Percentiles rank a stretch among this genome's conserved stretches.
These are phyloP conservation scores for Gallinago jamesoni DNA, from an alignment of 2,113 vertebrate species.

Conservation along the genomic window DNA sequence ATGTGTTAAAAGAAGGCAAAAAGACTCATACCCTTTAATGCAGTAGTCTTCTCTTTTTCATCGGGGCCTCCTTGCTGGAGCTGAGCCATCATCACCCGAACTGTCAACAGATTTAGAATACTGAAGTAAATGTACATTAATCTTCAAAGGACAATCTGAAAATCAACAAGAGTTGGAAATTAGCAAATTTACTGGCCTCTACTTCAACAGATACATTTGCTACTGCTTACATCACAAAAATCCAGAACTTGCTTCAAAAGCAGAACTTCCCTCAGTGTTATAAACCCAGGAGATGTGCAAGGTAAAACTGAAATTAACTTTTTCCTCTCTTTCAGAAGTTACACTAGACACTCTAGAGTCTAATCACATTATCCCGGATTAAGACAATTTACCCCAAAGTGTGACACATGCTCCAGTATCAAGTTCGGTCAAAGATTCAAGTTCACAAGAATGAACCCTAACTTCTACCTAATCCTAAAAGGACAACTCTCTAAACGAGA, in stretches of 20 bases:
- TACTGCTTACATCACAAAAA: neutral
- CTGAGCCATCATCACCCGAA: conserved; percentile 90
- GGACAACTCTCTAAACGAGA: neutral
- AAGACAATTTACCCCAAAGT: neutral
- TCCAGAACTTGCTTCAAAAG: neutral
- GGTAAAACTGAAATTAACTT: neutral
- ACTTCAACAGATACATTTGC: neutral
- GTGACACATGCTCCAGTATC: neutral
- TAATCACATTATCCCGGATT: neutral
- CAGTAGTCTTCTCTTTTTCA: conserved; percentile 95
- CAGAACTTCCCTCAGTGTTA: neutral
- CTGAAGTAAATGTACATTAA: conserved; percentile 79
- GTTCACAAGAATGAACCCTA: neutral
- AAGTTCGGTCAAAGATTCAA: neutral
- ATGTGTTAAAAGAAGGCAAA: neutral
- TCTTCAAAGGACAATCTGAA: conserved; percentile 72
- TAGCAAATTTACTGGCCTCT: neutral
- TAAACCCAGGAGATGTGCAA: neutral
- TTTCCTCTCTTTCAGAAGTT: neutral
- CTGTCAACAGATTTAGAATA: conserved; percentile 73
- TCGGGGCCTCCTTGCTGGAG: conserved; percentile 85
- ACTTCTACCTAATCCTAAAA: neutral
- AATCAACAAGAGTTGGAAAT: conserved; percentile 69
- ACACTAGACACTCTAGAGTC: neutral
- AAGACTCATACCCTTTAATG: conserved; percentile 87